Evolutionary conservation across 1,140 invertebrate genomes (phyloP), one percentile per base, ranked within the genome.

Genomic region (Pantala flavescens): DNA sequence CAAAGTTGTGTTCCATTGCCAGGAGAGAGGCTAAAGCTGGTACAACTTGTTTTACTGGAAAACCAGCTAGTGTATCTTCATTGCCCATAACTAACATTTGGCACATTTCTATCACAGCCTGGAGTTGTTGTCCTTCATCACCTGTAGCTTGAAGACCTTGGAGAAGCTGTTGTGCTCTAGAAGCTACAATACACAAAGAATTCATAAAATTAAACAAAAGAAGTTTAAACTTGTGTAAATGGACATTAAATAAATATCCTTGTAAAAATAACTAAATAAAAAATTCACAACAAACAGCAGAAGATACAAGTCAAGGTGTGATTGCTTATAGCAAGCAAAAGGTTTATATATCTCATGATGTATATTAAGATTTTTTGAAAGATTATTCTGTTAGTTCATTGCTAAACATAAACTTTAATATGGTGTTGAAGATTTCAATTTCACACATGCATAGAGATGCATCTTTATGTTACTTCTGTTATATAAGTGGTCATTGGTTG

Each of bases 11-110:
- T 80, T 97, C 95, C 86, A 96, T 95, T 28, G 91, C 90, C 1
- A 97, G 86, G 42, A 97, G 83, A 79, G 88, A 91, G 70, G 96
- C 94, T 2, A 99, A 88, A 2, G 95, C 95, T 14, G 97, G 96
- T 16, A 99, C 96, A 16, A 98, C 96, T 84, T 98, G 96, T 79
- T 98, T 96, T 0, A 99, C 94, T 0, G 97, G 97, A 83, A 99
- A 98, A 23, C 97, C 97, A 28, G 96, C 95, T 14, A 99, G 85
- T 0, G 96, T 99, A 81, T 99, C 98, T 85, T 99, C 98, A 83
- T 99, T 99, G 73, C 98, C 97, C 96, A 99, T 98, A 0, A 99
- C 96, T 42, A 99, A 85, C 81, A 99, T 90, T 85, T 99, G 95
- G 80, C 97, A 98, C 95, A 99, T 98, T 84, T 99, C 97, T 76